Evolutionary conservation across 2,888 invertebrate species (phyloP), one percentile per base, ranked within the genome.

Genomic region (Philereme vetulata): DNA sequence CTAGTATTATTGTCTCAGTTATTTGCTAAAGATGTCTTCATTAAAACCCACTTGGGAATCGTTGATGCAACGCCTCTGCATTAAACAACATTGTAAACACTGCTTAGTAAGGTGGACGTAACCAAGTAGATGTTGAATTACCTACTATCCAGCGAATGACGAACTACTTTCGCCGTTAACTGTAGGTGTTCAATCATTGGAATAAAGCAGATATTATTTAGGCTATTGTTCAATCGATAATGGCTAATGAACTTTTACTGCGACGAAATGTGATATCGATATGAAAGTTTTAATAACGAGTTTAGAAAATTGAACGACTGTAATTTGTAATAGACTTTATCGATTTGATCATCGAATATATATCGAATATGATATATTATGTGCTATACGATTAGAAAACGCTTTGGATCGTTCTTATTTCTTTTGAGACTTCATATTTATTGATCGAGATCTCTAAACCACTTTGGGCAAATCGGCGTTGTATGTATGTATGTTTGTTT

Each of bases 201-300:
- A 55, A 21, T 55, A 51, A 51, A 49, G n/a, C 47, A 35, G 44
- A 11, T 46, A 55, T 52, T 36, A 48, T 46, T 47, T 21, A 40
- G 46, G n/a, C 81, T 74, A 86, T 88, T 87, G 87, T 87, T 84
- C 81, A 76, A 72, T 70, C 70, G 52, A 66, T 59, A 64, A 65
- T 72, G 77, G 72, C 78, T 86, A 85, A 87, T 85, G 85, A 88
- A 85, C 86, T 86, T 83, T 84, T 84, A 82, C 83, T 51, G 52
- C 75, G 63, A 72, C 74, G 67, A 67, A 76, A 75, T 75, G 76
- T 62, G 61, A 50, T 61, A 56, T 56, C 75, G 72, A 75, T 75
- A 79, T 78, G 86, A 86, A 87, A 87, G 86, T 65, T 75, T 74
- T 83, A 83, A 85, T 84, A 80, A 80, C 77, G 74, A 42, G 48